These are phyloP conservation scores for Eolophus roseicapilla DNA, from an alignment of 2,113 vertebrate genomes.

Conservation along the genomic window DNA sequence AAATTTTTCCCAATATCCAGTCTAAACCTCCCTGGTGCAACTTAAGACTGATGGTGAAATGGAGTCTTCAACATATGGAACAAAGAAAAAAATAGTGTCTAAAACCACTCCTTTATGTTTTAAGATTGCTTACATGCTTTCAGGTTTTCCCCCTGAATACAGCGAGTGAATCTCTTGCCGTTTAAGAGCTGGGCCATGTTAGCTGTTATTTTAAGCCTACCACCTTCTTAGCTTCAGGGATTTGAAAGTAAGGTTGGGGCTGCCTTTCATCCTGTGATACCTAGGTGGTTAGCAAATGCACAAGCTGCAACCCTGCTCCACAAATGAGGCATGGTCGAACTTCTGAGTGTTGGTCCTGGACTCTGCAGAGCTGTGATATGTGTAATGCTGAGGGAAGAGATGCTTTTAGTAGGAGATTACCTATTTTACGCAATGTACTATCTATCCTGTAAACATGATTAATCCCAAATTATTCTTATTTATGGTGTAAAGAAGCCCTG, in stretches of 20 bases:
- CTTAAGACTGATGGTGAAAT: background rate
- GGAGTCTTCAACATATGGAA: accelerated
- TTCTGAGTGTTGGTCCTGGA: background rate
- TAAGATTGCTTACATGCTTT: background rate
- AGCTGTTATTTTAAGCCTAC: background rate
- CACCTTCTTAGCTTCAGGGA: background rate
- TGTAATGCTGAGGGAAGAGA: background rate
- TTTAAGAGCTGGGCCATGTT: background rate
- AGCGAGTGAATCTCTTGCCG: background rate
- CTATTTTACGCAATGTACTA: background rate
- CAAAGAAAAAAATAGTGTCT: background rate
- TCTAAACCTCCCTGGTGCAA: background rate
- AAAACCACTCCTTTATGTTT: accelerated
- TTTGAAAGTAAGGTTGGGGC: background rate
- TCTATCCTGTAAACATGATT: background rate
- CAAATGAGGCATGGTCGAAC: background rate
- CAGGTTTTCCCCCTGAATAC: accelerated
- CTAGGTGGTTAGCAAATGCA: accelerated
- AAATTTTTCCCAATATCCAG: background rate
- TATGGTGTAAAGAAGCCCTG: background rate
- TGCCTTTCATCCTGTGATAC: background rate
- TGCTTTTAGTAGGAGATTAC: background rate
- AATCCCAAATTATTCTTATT: background rate
- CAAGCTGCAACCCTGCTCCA: accelerated
- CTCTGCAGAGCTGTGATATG: background rate